Conservation (phyloP, 2,797 vertebrate species). For the Okamejei kenojei region DNA sequence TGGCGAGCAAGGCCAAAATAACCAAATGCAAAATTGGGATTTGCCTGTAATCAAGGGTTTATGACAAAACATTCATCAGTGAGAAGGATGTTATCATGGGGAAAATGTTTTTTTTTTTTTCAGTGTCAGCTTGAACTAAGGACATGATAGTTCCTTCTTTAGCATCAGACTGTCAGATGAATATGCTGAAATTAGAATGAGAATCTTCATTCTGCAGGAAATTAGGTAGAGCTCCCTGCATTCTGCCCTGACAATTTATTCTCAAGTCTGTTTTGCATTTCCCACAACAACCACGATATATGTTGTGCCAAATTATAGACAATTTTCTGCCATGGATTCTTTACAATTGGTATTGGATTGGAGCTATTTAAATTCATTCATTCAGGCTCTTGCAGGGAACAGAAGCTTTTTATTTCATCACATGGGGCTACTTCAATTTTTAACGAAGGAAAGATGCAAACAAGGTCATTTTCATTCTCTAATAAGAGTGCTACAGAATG, state of each 20-base stretch:
- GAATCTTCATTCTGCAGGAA: too few relatives aligned
- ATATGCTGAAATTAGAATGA: too few relatives aligned
- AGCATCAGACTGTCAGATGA: too few relatives aligned
- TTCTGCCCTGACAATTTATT: neutral
- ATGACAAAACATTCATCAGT: neutral
- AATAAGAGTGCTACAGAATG: constrained; percentile 20
- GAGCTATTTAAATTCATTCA: constrained; percentile 9
- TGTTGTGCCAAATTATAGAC: neutral
- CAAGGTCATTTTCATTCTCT: constrained; percentile 9
- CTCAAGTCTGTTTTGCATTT: neutral
- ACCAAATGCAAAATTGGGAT: neutral
- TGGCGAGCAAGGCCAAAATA: neutral
- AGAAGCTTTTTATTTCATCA: neutral
- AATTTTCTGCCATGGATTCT: constrained; percentile 10
- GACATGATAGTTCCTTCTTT: too few relatives aligned
- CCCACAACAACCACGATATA: neutral
- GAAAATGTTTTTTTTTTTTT: neutral
- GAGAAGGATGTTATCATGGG: neutral
- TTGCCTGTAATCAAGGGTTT: neutral
- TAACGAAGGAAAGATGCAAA: constrained; percentile 28
- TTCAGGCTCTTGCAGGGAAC: neutral
- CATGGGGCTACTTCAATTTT: neutral
- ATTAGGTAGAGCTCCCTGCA: neutral
- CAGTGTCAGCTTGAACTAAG: neutral
- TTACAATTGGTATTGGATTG: neutral